phyloP scores from a whole-genome alignment of 2,888 invertebrate genomes.

The Byasa hedistus region DNA sequence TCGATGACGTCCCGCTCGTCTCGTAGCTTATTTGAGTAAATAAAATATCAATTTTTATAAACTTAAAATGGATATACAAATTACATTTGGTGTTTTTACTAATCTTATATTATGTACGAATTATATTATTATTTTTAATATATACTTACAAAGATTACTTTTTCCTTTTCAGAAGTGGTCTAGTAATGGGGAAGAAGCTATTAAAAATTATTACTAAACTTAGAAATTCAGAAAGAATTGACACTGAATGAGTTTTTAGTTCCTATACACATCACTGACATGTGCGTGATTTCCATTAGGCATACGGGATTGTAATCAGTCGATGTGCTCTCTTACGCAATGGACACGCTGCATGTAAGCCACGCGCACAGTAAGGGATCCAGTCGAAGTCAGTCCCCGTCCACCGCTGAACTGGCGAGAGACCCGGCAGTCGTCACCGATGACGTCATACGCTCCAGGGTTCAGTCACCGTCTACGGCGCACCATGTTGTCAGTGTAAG shows the following conservation, averaged over 20 bases:
- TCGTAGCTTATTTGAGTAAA: too few species aligned
- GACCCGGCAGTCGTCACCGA: constrained; percentile 68
- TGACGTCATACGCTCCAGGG: constrained; percentile 70
- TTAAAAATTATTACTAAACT: constrained; percentile 25
- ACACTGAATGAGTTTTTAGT: not conserved
- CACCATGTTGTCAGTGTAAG: constrained; percentile 69
- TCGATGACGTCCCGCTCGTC: too few species aligned
- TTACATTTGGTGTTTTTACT: too few species aligned
- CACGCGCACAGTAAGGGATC: constrained; percentile 80
- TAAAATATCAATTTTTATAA: too few species aligned
- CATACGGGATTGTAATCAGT: constrained; percentile 10
- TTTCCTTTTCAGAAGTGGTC: constrained; percentile 43
- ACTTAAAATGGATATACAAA: too few species aligned
- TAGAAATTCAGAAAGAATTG: constrained; percentile 30
- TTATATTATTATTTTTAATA: not conserved
- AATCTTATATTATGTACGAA: not conserved
- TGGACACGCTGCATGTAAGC: constrained; percentile 71
- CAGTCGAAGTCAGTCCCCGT: constrained; percentile 82
- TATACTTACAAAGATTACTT: not conserved
- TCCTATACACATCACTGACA: constrained; percentile 20
- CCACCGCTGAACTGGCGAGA: constrained; percentile 68
- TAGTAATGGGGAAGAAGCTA: constrained; percentile 43
- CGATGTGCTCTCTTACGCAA: constrained; percentile 40
- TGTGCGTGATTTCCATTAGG: constrained; percentile 13
- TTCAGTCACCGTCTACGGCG: constrained; percentile 68